Base-by-base conservation (phyloP, 53 echinoderm and acorn worm species). In the Pentamera pediparva region DNA sequence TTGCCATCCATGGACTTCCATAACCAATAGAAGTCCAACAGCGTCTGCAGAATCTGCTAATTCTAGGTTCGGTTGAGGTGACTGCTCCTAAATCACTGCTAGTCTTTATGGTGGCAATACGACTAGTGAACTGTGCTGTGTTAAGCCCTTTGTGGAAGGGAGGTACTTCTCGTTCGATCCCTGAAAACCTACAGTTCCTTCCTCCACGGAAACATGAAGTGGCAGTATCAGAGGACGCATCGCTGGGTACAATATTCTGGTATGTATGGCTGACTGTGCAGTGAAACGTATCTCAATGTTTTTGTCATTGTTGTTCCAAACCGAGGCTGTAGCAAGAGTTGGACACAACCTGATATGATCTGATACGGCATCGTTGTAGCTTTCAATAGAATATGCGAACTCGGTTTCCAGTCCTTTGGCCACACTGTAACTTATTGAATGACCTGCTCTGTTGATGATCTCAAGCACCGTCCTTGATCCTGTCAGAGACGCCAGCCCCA, bases 291-390 rank as follows among this genome's bases (percentile, higher is more conserved):
- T 64, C 48, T 87, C 87, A 0, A 87, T 47, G 43, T 78, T 83
- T 13, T 62, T 73, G 47, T 87, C 83, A 41, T 87, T 79, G 75
- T 87, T 83, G 47, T 83, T 79, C 87, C 83, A 87, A 3, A 79
- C 83, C 21, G 32, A 61, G 0, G 72, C 84, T 22, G 73, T 84
- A 50, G 78, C 84, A 24, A 78, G 59, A 45, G 33, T 53, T 4
- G 84, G 62, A 53, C 69, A 34, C 31, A 84, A 73, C 4, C 4
- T 21, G n/a, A 72, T 84, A 11, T 73, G 77, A 78, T 78, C 84
- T 47, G 59, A 84, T 17, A 63, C 30, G 36, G 77, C 78, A 18
- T 37, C 73, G 25, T 64, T 4, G 5, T 74, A n/a, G 36, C 13
- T 32, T 37, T 40, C 67, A 37, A 78, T 47, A 9, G 87, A 63